Percentiles rank a stretch among this genome's conserved stretches.
phyloP scores from a whole-genome alignment of 2,113 vertebrate species.

The Tyrannus savana region DNA sequence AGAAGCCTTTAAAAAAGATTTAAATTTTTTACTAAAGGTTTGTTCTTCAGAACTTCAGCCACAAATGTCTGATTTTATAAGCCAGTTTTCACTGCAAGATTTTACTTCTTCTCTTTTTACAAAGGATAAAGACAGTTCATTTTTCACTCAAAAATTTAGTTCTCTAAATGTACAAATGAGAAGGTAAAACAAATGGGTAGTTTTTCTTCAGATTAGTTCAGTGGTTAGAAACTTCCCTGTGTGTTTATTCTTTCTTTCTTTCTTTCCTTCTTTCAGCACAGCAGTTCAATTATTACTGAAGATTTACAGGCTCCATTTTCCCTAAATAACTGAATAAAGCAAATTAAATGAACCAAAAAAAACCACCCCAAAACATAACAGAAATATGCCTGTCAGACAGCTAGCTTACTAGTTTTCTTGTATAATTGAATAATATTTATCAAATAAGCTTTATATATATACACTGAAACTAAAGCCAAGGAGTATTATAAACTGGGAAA shows the following conservation, averaged over 20 bases:
- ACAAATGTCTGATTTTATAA: not conserved
- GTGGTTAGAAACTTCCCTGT: not conserved
- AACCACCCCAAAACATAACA: not conserved
- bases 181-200: not conserved
- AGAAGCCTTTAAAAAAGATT: not conserved
- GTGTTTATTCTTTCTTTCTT: not conserved
- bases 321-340: slow-evolving; percentile 55
- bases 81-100: not conserved
- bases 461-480: not conserved
- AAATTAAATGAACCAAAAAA: slow-evolving; percentile 60
- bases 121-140: not conserved
- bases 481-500: not conserved
- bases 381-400: slow-evolving; percentile 47
- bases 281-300: slow-evolving; percentile 17
- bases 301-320: slow-evolving; percentile 16
- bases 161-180: not conserved
- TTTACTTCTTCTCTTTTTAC: not conserved
- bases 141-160: not conserved
- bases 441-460: slow-evolving; percentile 30
- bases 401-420: slow-evolving; percentile 27
- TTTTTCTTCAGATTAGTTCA: not conserved
- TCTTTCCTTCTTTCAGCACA: not conserved
- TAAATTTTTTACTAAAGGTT: not conserved
- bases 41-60: not conserved
- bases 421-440: slow-evolving; percentile 63